Base-by-base conservation (phyloP, 1,140 invertebrate genomes). In the Stenopsyche tienmushanensis region DNA sequence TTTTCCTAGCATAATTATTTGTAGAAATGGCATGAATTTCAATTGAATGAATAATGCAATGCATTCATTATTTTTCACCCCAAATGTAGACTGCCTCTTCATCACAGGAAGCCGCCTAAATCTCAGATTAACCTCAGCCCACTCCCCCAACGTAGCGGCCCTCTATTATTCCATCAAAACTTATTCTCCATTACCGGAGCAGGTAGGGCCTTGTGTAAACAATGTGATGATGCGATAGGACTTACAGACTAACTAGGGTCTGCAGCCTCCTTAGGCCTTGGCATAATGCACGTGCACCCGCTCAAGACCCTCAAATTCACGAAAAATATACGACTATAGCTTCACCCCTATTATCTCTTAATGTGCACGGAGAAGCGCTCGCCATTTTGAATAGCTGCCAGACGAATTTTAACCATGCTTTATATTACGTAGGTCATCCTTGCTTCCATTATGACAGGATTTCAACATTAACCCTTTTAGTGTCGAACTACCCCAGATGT, bases 261-360 rank as follows among this genome's bases (percentile, higher is more conserved):
- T 13, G 5, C 13, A 47, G 17, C 10, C 44, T 15, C 34, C 34
- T n/a, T n/a, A n/a, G n/a, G 34, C n/a, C 34, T 39, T 39, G 34
- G 34, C 7, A n/a, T 47, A 13, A 47, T 39, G n/a, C 29, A 5
- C 29, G 29, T 13, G 29, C 13, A 5, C 29, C 29, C 29, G 29
- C n/a, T 15, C 8, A 20, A 20, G 44, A 47, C 44, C 44, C 44
- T 20, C 10, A 34, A 13, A 13, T 5, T 13, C 5, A 5, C 10
- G 44, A 47, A 47, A 47, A 47, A 47, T 47, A 47, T 47, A 47
- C 17, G 7, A 47, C 44, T n/a, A n/a, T n/a, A n/a, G n/a, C 44
- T 18, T 5, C 5, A 15, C 17, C 44, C 44, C 17, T 47, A 47
- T 47, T 47, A 47, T 47, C 44, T 47, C 44, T 47, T 47, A 47